Evolutionary conservation across 2,113 vertebrate genomes (phyloP), one percentile per base, ranked within the genome.

Genomic region (Monopterus albus): DNA sequence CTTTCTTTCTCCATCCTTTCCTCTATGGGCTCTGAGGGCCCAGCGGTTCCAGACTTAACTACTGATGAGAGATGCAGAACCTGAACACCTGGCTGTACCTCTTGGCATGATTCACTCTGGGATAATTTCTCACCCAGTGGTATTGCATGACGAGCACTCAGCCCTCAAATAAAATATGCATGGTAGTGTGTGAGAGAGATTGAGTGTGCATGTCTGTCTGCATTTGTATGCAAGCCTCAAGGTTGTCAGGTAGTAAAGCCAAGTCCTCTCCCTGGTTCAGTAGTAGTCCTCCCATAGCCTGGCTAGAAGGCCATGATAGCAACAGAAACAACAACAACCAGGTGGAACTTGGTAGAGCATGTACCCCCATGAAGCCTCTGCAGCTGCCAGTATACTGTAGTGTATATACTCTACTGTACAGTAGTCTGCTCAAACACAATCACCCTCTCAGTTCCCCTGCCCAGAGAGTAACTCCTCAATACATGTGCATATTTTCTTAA

Each of bases 11-110:
- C 39, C 68, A 29, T 46, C 29, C 61, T 38, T 65, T 38, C 50
- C 78, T 71, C 65, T 63, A 6, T 53, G 26, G 75, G 78, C 55
- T 72, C 82, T 47, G 59, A 69, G 57, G 77, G 77, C 89, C 68
- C 56, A 43, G 26, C 66, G 87, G 79, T 65, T 76, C 58, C 36
- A 9, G 61, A 83, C 79, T 84, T 92, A 88, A 91, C 89, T 87
- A 90, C 87, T 84, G 83, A 79, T 81, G 83, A 87, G 78, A 23
- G 79, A 66, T 46, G 78, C 67, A 50, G 62, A 85, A 63, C 65
- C 43, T 60, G 47, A 79, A 85, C 85, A 89, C 84, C 86, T 87
- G 86, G 83, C 58, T 77, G 71, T 75, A 65, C 68, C 68, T 73
- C 76, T 78, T 66, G 71, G 84, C 31, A 0, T 47, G 59, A 81